phyloP scores from a whole-genome alignment of 2,888 invertebrate genomes.

The Dynastes maya region DNA sequence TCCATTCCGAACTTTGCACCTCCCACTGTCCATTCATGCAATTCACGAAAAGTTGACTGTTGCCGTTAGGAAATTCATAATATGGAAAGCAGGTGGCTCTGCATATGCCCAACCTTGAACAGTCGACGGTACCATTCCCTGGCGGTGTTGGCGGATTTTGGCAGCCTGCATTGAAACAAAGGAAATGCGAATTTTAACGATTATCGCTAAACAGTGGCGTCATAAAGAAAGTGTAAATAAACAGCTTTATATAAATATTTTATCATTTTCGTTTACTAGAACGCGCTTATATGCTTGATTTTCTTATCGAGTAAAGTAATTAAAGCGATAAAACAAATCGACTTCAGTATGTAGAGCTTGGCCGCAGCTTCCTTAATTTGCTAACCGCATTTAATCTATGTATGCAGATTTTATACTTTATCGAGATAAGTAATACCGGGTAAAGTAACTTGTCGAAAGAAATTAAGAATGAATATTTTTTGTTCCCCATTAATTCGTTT shows the following conservation, averaged over 20 bases:
- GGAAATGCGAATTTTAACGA: slow-evolving; percentile 32
- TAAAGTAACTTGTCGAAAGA: neutral
- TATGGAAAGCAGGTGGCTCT: slow-evolving; percentile 70
- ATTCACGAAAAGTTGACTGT: slow-evolving; percentile 68
- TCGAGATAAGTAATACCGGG: neutral
- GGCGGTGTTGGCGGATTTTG: slow-evolving; percentile 62
- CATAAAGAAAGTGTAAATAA: neutral
- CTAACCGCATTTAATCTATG: slow-evolving; percentile 25
- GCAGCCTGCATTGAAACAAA: slow-evolving; percentile 63
- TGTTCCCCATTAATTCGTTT: no score
- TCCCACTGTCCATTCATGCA: slow-evolving; percentile 73
- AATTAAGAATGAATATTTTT: neutral
- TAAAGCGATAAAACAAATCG: neutral
- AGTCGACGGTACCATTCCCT: slow-evolving; percentile 65
- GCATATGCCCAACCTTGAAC: slow-evolving; percentile 71
- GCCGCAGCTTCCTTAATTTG: slow-evolving; percentile 43
- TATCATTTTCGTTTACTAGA: neutral
- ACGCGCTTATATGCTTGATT: neutral
- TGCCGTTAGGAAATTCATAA: slow-evolving; percentile 74
- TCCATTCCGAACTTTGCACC: slow-evolving; percentile 70
- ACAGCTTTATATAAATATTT: no score
- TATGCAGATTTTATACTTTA: slow-evolving; percentile 5
- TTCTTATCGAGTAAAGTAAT: slow-evolving; percentile 18
- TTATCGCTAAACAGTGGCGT: neutral
- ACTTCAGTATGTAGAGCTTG: neutral